These are phyloP conservation scores for Rattus norvegicus DNA, from an alignment of 2,113 vertebrate genomes.

Conservation along the genomic window GRCr8 NC_086019.1:55506501-55507000, in stretches of 20 bases:
- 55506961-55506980: too few species aligned
- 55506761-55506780: slow-evolving; percentile 88
- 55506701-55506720: background rate
- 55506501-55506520: too few species aligned
- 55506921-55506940: background rate
- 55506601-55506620: background rate
- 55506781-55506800: slow-evolving; percentile 80
- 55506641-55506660: background rate
- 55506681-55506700: background rate
- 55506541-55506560: background rate
- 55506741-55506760: slow-evolving; percentile 86
- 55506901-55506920: too few species aligned
- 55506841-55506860: slow-evolving; percentile 82
- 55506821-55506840: slow-evolving; percentile 86
- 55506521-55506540: too few species aligned
- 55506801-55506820: slow-evolving; percentile 86
- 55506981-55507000: background rate
- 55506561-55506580: background rate
- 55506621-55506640: background rate
- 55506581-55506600: background rate
- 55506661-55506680: background rate
- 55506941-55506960: background rate
- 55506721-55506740: slow-evolving; percentile 85
- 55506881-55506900: rapidly evolving
- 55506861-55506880: rapidly evolving